These are phyloP conservation scores for Vireo griseus DNA, from an alignment of 2,797 vertebrate genomes.

Conservation along the genomic window DNA sequence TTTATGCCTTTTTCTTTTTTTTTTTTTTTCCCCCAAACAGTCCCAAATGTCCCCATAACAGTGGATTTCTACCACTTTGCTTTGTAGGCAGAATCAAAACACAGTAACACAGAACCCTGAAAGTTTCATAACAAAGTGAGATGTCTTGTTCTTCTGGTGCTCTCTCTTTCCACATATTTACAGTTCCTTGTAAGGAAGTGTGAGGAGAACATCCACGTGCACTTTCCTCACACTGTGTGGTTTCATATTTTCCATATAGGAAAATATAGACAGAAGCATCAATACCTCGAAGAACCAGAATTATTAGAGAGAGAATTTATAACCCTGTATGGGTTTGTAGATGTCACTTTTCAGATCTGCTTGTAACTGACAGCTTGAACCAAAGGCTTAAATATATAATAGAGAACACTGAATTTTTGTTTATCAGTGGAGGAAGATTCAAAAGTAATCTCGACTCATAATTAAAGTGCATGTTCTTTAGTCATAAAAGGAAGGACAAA, in stretches of 20 bases:
- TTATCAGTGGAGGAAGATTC: neutral
- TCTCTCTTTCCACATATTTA: neutral
- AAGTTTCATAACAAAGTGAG: neutral
- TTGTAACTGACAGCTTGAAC: neutral
- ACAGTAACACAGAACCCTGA: neutral
- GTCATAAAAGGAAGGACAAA: neutral
- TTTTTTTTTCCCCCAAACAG: fast-evolving
- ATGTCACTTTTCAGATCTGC: neutral
- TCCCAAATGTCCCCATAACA: neutral
- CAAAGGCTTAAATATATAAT: neutral
- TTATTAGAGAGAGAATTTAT: neutral
- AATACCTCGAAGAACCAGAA: neutral
- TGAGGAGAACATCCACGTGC: neutral
- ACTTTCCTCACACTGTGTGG: neutral
- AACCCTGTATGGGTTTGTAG: neutral
- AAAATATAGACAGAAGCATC: neutral
- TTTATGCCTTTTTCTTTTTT: neutral
- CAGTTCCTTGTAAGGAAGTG: neutral
- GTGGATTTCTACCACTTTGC: neutral
- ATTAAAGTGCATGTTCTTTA: neutral
- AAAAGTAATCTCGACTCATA: neutral
- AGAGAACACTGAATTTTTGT: neutral
- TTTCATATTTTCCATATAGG: neutral
- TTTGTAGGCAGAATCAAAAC: neutral
- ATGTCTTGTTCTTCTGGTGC: neutral